Evolutionary conservation across 1,140 invertebrate genomes (phyloP), one percentile per base, ranked within the genome.

Genomic region (Euura saliciscinereae): DNA sequence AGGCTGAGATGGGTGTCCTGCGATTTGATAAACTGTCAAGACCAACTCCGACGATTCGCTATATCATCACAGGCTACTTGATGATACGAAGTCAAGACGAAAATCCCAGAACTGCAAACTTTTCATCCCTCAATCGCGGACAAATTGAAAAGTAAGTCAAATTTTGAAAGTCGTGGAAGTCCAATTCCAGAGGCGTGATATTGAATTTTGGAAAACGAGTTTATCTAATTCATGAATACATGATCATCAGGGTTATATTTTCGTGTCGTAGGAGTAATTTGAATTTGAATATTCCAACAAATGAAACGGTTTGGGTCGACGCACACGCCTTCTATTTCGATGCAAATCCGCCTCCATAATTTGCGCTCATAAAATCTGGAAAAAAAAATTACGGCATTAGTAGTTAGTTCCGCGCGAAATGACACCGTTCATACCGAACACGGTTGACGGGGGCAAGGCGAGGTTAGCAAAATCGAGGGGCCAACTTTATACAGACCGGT

Each of bases 291-390:
- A 59, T 11, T n/a, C 51, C 8, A n/a, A 59, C 3, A n/a, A 59
- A 59, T 59, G 51, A 59, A 59, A 3, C 51, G 51, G 51, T 59
- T 59, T 59, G 51, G 51, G 10, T 59, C 51, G 51, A 59, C 5
- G 51, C 51, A 59, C 51, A 11, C 43, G 2, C 7, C 28, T 67
- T 67, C 74, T 71, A 86, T 85, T 85, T 84, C 78, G 83, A 85
- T 86, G 78, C 79, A 85, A 84, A 85, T 59, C 51, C 84, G 73
- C 78, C 73, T 75, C 75, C 80, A 84, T 85, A 84, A 85, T 78
- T 85, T 75, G 74, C 71, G 79, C 70, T 76, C 73, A 74, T 79
- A 81, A 84, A 79, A 83, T 83, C 78, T 79, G 75, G 80, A 80
- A 84, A 82, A 83, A 80, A 28, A 83, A 80, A 78, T 74, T 51